Conservation (phyloP, 2,888 invertebrate genomes). For the Pegoplata infirma region DNA sequence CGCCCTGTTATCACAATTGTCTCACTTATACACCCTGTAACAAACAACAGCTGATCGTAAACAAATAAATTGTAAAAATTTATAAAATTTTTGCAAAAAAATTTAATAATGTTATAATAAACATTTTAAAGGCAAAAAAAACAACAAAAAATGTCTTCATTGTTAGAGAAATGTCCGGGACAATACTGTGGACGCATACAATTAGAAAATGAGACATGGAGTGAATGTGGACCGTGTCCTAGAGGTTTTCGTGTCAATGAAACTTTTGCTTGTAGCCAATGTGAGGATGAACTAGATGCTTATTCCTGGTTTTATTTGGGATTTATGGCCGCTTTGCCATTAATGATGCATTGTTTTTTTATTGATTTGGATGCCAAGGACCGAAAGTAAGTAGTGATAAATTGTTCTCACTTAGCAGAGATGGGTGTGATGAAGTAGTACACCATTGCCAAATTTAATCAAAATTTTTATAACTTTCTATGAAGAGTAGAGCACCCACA, state of each 20-base stretch:
- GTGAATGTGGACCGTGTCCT: conserved; percentile 92
- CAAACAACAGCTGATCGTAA: conserved; percentile 29
- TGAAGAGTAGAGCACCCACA: no score
- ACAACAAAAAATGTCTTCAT: conserved; percentile 22
- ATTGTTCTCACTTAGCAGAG: not conserved
- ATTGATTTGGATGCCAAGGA: conserved; percentile 90
- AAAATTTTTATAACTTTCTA: no score
- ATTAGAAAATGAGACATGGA: conserved; percentile 84
- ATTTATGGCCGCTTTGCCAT: conserved; percentile 93
- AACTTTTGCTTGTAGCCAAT: conserved; percentile 86
- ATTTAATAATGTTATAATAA: conserved; percentile 14
- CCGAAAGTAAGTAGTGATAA: conserved; percentile 81
- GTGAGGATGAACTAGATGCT: conserved; percentile 85
- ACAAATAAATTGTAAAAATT: conserved; percentile 6
- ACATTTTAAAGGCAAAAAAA: not conserved
- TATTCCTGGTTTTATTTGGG: conserved; percentile 97
- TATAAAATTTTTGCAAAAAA: conserved; percentile 3
- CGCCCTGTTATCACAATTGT: no score
- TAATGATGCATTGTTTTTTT: conserved; percentile 94
- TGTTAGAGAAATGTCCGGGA: conserved; percentile 72
- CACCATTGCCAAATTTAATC: no score
- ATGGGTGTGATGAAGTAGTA: no score
- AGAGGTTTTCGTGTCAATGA: conserved; percentile 87
- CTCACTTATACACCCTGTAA: no score
- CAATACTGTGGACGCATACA: conserved; percentile 80